Evolutionary conservation across 2,113 vertebrate genomes (phyloP).

Genomic region (Epinephelus moara): DNA sequence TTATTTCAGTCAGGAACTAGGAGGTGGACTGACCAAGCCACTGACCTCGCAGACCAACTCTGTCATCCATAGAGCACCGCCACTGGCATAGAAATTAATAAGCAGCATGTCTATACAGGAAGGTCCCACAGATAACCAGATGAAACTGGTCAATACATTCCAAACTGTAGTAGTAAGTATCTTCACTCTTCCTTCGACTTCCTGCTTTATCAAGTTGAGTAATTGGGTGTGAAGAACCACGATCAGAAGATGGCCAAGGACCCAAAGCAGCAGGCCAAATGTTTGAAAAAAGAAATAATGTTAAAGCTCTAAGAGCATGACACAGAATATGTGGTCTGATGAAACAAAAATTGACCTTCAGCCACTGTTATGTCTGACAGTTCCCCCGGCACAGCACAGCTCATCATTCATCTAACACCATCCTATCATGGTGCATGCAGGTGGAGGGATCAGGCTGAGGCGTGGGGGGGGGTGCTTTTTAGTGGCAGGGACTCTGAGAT

Average conservation of each 20-base stretch:
- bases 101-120: not conserved
- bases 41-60: not conserved
- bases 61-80: not conserved
- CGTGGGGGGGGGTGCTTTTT: not conserved
- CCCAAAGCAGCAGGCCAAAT: slow-evolving; percentile 19
- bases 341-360: slow-evolving; percentile 70
- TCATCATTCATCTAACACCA: slow-evolving; percentile 62
- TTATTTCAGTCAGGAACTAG: not conserved
- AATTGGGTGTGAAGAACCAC: slow-evolving; percentile 52
- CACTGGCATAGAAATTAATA: too few relatives aligned
- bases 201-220: slow-evolving; percentile 25
- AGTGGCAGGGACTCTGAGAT: not conserved
- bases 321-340: slow-evolving; percentile 45
- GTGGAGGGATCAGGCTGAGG: slow-evolving; percentile 47
- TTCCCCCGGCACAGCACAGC: slow-evolving; percentile 15
- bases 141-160: not conserved
- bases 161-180: not conserved
- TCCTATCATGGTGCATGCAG: slow-evolving; percentile 51
- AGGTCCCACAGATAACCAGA: not conserved
- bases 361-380: slow-evolving; percentile 43
- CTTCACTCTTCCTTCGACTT: slow-evolving; percentile 2
- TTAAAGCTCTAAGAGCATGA: slow-evolving; percentile 47
- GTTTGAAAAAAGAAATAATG: slow-evolving; percentile 20
- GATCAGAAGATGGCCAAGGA: not conserved
- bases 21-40: not conserved